Evolutionary conservation across 2,797 vertebrate species (phyloP).

Genomic region (Phrynocephalus forsythii): DNA sequence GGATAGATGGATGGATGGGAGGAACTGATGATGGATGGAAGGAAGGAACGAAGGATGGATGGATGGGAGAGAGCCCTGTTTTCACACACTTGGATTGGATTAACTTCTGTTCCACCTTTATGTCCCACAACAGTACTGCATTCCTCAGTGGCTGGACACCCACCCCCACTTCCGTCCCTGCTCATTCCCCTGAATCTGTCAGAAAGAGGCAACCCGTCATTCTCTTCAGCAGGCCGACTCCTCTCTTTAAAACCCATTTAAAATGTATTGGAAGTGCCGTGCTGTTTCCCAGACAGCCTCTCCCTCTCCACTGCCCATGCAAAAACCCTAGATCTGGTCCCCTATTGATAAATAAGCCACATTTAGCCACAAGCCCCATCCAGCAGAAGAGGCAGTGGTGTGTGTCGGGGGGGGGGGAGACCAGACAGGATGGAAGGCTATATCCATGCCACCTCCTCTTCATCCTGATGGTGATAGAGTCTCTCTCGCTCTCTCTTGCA

Average conservation of each 20-base stretch:
- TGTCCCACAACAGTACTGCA: background rate
- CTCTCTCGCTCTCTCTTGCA: background rate
- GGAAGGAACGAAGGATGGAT: no score
- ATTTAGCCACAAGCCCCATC: background rate
- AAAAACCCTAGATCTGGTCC: background rate
- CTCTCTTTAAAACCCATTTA: background rate
- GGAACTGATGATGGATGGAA: no score
- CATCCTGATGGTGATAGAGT: no score
- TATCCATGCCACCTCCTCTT: background rate
- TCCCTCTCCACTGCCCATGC: background rate
- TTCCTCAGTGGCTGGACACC: background rate
- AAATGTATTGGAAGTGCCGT: background rate
- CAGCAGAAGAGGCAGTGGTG: background rate
- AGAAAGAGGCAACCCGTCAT: background rate
- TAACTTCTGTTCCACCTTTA: background rate
- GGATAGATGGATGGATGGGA: no score
- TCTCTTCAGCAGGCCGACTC: no score
- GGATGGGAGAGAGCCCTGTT: background rate
- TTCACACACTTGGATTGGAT: background rate
- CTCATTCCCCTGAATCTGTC: background rate
- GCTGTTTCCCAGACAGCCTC: background rate
- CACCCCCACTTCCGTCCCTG: background rate
- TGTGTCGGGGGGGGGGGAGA: no score
- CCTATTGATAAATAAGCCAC: background rate
- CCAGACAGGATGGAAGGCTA: no score